Percentiles rank a stretch among this genome's conserved stretches.
Evolutionary conservation across 1,140 invertebrate species (phyloP).

Genomic region (Calephelis nemesis): DNA sequence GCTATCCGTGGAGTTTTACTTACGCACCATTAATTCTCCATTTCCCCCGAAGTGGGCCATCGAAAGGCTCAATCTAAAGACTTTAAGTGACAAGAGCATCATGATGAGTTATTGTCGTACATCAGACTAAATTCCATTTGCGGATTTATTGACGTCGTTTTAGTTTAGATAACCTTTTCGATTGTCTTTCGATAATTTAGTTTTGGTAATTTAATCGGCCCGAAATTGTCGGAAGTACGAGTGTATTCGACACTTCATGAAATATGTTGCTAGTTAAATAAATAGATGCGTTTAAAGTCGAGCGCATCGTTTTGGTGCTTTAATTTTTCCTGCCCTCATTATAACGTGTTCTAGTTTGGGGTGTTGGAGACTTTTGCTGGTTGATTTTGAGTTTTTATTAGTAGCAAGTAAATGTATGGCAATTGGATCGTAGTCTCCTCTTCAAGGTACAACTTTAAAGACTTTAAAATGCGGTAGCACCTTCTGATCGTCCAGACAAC

Average conservation of each 20-base stretch:
- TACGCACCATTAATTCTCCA: conserved; percentile 64
- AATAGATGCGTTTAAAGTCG: neutral
- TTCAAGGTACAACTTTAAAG: too few relatives aligned
- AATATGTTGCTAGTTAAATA: too few relatives aligned
- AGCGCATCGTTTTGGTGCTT: too few relatives aligned
- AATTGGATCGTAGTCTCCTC: too few relatives aligned
- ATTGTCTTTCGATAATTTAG: neutral
- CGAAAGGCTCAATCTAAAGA: conserved; percentile 42
- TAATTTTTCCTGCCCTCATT: too few relatives aligned
- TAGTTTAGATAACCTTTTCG: conserved; percentile 2
- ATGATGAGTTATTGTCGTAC: conserved; percentile 20
- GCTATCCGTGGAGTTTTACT: conserved; percentile 56
- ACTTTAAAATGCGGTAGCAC: too few relatives aligned
- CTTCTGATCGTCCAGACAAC: too few relatives aligned
- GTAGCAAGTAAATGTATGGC: too few relatives aligned
- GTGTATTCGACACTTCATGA: too few relatives aligned
- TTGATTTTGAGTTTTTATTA: too few relatives aligned
- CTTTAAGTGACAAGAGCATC: conserved; percentile 44
- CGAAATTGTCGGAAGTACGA: neutral
- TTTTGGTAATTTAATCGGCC: neutral
- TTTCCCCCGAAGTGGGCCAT: conserved; percentile 55
- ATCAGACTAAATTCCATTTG: conserved; percentile 4
- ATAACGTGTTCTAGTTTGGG: too few relatives aligned
- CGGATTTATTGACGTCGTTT: conserved; percentile 2
- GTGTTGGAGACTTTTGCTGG: too few relatives aligned